These are phyloP conservation scores for Pentalonia nigronervosa DNA, from an alignment of 1,140 invertebrate genomes.

Conservation along the genomic window DNA sequence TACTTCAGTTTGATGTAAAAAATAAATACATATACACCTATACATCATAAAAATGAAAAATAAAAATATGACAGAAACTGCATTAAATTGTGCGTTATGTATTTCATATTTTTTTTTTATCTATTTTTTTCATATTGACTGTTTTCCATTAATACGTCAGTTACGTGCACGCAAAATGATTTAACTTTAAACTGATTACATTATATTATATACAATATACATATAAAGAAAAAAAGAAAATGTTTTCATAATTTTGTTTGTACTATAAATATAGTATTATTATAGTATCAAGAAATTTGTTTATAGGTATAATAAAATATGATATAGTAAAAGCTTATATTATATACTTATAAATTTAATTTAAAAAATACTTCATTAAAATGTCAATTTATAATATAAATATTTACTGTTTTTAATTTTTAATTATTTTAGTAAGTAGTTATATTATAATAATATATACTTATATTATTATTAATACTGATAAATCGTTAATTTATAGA, in stretches of 20 bases:
- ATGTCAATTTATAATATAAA: background rate
- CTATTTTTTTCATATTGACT: background rate
- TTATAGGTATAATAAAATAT: background rate
- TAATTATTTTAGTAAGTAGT: background rate
- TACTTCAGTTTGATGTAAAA: conserved; percentile 36
- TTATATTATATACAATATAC: background rate
- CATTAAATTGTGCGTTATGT: background rate
- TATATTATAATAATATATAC: background rate
- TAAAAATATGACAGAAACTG: conserved; percentile 19
- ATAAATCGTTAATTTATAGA: background rate
- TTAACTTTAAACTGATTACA: conserved; percentile 31
- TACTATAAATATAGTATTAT: background rate
- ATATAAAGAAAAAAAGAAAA: background rate
- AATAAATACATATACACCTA: conserved; percentile 1
- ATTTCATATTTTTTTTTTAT: conserved; percentile 27
- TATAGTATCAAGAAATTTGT: background rate
- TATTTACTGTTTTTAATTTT: background rate
- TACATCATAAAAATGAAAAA: conserved; percentile 8
- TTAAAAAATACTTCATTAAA: background rate
- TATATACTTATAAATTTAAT: background rate
- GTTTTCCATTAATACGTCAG: conserved; percentile 47
- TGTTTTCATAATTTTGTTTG: conserved; percentile 14
- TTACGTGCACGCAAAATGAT: conserved; percentile 27
- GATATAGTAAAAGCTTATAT: background rate
- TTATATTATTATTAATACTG: background rate